These are phyloP conservation scores for Arnoldichthys spilopterus DNA, from an alignment of 2,797 vertebrate genomes.

Conservation along the genomic window DNA sequence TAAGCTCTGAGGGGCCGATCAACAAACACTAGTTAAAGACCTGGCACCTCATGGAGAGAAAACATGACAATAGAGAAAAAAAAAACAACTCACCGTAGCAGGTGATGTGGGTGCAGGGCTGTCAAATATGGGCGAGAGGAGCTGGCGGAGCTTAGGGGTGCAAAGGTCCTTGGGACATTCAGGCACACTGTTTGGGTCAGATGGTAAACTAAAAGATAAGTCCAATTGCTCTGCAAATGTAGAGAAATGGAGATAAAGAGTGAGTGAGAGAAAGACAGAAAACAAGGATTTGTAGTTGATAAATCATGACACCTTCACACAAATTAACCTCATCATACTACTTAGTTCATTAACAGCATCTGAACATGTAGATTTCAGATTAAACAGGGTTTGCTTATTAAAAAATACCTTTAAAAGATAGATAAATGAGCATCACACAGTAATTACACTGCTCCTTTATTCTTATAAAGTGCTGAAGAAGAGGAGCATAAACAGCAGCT, in stretches of 20 bases:
- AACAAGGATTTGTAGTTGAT: not conserved
- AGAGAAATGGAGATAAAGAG: too few relatives aligned
- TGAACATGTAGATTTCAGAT: too few relatives aligned
- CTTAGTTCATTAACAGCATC: too few relatives aligned
- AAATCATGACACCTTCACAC: not conserved
- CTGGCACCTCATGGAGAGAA: not conserved
- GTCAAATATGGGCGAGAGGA: slow-evolving; percentile 85
- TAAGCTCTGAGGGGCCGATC: slow-evolving; percentile 55
- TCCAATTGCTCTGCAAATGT: slow-evolving; percentile 62
- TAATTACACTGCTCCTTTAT: too few relatives aligned
- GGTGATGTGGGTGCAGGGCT: slow-evolving; percentile 19
- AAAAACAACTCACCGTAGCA: not conserved
- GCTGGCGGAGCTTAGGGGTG: slow-evolving; percentile 79
- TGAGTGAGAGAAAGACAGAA: not conserved
- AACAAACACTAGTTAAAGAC: not conserved
- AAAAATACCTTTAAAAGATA: too few relatives aligned
- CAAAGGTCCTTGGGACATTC: slow-evolving; percentile 82
- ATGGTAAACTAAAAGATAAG: slow-evolving; percentile 63
- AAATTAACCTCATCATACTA: too few relatives aligned
- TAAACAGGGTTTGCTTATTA: too few relatives aligned
- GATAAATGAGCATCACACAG: too few relatives aligned
- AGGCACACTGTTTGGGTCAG: slow-evolving; percentile 63
- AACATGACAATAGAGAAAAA: not conserved
- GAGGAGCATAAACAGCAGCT: too few relatives aligned
- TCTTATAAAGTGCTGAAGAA: too few relatives aligned